Evolutionary conservation across 2,113 vertebrate species (phyloP), one percentile per base, ranked within the genome.

Genomic region (Arothron firmamentum): DNA sequence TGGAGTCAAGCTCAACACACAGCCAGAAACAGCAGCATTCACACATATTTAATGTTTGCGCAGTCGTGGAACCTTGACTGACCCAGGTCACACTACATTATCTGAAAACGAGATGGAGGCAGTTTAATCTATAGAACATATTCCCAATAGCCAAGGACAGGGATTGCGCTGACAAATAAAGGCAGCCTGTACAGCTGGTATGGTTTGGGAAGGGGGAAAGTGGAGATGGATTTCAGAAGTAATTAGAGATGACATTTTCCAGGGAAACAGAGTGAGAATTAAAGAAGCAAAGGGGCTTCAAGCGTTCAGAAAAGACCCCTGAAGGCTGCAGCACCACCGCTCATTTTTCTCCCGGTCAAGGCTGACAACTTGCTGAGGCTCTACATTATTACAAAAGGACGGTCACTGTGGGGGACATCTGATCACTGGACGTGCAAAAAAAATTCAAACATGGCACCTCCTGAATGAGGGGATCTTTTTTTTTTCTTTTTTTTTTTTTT

Each of bases 161-260:
- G 66, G 59, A 55, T 71, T 55, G 5, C 62, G 55, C 62, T 73
- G 70, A 80, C 70, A 73, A 79, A 78, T 76, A 66, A 61, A 25
- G 46, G 50, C 34, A 69, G 64, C 63, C 62, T 73, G 45, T 63
- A 69, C 66, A 72, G 79, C 66, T 66, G 75, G 69, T 63, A 65
- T 47, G 43, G 78, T 63, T 70, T 52, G 34, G 52, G n/a, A 15
- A 8, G 38, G 23, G 18, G 34, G 58, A n/a, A 43, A 28, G 61
- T 18, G n/a, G 63, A 80, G 76, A 80, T 79, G 71, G 79, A 86
- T 88, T 76, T 83, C 73, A 67, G 64, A 65, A 59, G 78, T 79
- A 81, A 86, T 88, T 82, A 86, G 70, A 75, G 67, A 69, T 72
- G 80, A 82, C 79, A 66, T 78, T 81, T 70, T 79, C 64, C 76